Percentiles rank a stretch among this genome's conserved stretches.
These are phyloP conservation scores for Perca schrenkii DNA, from an alignment of 2,113 vertebrate species.

Conservation along the genomic window DNA sequence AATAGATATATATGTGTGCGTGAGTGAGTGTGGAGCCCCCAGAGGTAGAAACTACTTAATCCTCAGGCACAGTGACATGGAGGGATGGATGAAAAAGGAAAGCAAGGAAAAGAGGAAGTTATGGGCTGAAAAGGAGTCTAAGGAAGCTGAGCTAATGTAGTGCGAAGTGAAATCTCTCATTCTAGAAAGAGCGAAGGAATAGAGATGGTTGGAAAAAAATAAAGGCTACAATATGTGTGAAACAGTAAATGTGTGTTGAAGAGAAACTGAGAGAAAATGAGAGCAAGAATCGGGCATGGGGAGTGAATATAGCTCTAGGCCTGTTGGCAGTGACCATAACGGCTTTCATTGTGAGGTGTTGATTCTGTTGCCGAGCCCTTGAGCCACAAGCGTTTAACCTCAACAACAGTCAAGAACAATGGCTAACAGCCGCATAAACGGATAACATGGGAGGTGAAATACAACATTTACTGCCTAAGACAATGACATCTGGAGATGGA, in stretches of 20 bases:
- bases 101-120: constrained; percentile 3
- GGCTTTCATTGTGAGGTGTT: constrained; percentile 52
- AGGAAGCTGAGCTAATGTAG: constrained; percentile 30
- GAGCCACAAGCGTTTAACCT: constrained; percentile 63
- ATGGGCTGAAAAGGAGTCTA: constrained; percentile 3
- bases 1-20: neutral
- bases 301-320: constrained; percentile 49
- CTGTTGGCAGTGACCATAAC: constrained; percentile 49
- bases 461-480: constrained; percentile 29
- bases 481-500: constrained; percentile 44
- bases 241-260: neutral
- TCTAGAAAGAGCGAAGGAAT: constrained; percentile 28
- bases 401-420: constrained; percentile 46
- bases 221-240: constrained; percentile 26
- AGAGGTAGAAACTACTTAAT: constrained; percentile 22
- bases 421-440: constrained; percentile 51
- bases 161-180: constrained; percentile 40
- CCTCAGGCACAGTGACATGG: constrained; percentile 21
- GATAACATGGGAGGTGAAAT: constrained; percentile 48
- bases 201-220: constrained; percentile 15
- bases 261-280: constrained; percentile 17
- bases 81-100: constrained; percentile 23
- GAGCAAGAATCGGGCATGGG: constrained; percentile 8
- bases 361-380: constrained; percentile 55
- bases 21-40: constrained; percentile 3